These are phyloP conservation scores for Escarpia spicata DNA, from an alignment of 2,888 invertebrate genomes.

Conservation along the genomic window DNA sequence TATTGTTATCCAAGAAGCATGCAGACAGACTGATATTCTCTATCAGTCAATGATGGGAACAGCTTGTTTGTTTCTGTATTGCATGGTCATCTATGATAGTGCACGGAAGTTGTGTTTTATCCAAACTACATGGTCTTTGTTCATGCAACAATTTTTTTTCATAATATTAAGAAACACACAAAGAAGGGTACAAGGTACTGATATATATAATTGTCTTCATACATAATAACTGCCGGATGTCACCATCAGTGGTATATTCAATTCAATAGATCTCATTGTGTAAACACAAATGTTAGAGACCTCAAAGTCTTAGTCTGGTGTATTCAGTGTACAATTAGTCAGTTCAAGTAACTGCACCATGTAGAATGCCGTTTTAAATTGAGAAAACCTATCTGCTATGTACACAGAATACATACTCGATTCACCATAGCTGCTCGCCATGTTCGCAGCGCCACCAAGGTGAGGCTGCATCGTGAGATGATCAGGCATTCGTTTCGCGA, in stretches of 20 bases:
- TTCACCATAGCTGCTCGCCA: neutral
- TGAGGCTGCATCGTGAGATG: neutral
- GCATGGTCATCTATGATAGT: no score
- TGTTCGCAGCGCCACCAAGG: neutral
- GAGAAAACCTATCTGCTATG: conserved; percentile 1
- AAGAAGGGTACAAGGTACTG: neutral
- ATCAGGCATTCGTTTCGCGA: conserved; percentile 23
- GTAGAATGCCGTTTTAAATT: neutral
- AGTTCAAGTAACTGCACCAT: neutral
- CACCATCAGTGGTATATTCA: neutral
- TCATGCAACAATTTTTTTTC: neutral
- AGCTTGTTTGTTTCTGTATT: neutral
- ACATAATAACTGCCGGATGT: neutral
- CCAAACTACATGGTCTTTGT: no score
- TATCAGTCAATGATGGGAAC: no score
- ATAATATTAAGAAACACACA: no score
- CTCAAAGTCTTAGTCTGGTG: neutral
- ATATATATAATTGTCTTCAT: neutral
- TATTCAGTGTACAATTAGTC: neutral
- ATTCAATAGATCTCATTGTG: neutral
- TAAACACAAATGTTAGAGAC: neutral
- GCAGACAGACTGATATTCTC: no score
- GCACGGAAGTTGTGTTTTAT: no score
- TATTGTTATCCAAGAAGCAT: no score
- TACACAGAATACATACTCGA: neutral